phyloP scores from a whole-genome alignment of 2,113 vertebrate genomes.

The Sapajus apella region DNA sequence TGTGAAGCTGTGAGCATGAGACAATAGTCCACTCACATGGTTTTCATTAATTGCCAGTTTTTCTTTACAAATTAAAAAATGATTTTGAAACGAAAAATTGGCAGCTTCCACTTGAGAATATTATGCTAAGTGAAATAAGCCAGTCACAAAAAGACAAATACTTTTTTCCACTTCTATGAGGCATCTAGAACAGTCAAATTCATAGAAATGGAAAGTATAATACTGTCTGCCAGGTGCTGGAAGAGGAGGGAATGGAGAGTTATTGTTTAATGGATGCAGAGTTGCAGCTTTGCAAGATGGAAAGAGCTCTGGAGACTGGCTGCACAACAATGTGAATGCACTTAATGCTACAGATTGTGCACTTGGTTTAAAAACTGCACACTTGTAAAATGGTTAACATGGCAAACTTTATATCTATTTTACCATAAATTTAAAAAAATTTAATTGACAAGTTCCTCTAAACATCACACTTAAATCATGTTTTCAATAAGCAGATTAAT shows the following conservation, averaged over 20 bases:
- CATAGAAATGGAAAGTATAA: background rate
- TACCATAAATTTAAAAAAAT: background rate
- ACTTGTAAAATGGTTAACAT: background rate
- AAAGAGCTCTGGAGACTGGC: background rate
- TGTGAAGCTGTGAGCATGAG: background rate
- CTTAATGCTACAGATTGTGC: background rate
- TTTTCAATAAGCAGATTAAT: background rate
- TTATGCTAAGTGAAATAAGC: background rate
- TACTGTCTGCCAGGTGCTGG: background rate
- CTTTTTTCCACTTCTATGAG: background rate
- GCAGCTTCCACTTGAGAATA: background rate
- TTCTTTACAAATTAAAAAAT: conserved; percentile 35
- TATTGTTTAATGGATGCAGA: background rate
- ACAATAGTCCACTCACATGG: background rate
- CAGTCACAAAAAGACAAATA: background rate
- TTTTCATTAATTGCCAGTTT: background rate
- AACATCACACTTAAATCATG: background rate
- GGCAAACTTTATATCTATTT: background rate
- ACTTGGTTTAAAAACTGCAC: background rate
- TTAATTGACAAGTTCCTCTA: background rate
- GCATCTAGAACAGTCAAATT: background rate
- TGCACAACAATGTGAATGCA: background rate
- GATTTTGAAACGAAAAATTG: background rate
- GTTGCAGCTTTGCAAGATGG: background rate
- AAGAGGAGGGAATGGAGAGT: background rate